Percentiles rank a stretch among this genome's conserved stretches.
These are phyloP conservation scores for Paramisgurnus dabryanus DNA, from an alignment of 2,113 vertebrate species.

Conservation along the genomic window DNA sequence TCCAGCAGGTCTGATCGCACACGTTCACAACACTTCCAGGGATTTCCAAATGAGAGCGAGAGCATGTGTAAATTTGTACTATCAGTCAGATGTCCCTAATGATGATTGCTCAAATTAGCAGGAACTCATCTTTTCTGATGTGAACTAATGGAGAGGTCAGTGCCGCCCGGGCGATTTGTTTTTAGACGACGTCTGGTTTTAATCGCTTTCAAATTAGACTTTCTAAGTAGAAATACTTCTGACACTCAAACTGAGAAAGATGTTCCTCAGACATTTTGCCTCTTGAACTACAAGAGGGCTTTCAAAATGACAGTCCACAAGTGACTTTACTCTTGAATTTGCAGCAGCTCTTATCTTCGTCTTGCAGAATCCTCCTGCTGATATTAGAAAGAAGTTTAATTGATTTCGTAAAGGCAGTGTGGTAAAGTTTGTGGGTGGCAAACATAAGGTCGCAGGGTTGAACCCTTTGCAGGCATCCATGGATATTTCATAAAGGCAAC, in stretches of 20 bases:
- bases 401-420: too few relatives aligned
- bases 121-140: background rate
- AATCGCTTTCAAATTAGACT: background rate
- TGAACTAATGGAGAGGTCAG: constrained; percentile 10
- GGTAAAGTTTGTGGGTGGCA: too few relatives aligned
- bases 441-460: too few relatives aligned
- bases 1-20: constrained; percentile 86
- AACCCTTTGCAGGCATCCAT: too few relatives aligned
- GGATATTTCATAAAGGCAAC: too few relatives aligned
- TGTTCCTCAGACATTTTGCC: background rate
- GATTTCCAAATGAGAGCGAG: background rate
- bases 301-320: constrained; percentile 6
- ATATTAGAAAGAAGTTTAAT: too few relatives aligned
- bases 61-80: background rate
- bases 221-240: background rate
- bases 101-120: constrained; percentile 2
- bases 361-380: background rate
- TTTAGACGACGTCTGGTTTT: background rate
- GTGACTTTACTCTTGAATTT: background rate
- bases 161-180: constrained; percentile 4
- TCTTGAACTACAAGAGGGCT: constrained; percentile 14
- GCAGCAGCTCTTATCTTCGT: background rate
- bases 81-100: background rate
- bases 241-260: background rate
- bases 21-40: background rate